Percentiles rank a stretch among this genome's conserved stretches.
Evolutionary conservation across 2,888 invertebrate genomes (phyloP).

Genomic region (Gymnoscelis rufifasciata): DNA sequence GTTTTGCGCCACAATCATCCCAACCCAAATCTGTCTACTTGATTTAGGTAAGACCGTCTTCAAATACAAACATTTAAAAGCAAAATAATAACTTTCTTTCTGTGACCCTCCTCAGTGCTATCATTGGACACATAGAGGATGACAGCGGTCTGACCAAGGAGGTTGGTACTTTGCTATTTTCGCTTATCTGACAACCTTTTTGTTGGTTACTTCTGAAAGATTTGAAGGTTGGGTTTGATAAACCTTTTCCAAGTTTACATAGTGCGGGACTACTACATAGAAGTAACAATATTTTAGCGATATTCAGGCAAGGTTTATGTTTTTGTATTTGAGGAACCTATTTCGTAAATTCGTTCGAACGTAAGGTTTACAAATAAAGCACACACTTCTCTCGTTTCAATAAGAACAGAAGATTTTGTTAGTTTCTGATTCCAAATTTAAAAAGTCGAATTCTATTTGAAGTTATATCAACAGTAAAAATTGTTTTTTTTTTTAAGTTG

Average conservation of each 20-base stretch:
- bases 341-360: no score
- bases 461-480: no score
- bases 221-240: background rate
- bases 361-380: no score
- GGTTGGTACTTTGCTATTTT: slow-evolving; percentile 2
- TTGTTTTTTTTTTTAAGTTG: no score
- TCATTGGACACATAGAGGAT: slow-evolving; percentile 35
- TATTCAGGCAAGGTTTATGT: no score
- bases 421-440: no score
- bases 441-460: no score
- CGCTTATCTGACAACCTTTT: slow-evolving; percentile 6
- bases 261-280: background rate
- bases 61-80: slow-evolving; percentile 33
- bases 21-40: slow-evolving; percentile 30
- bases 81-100: slow-evolving; percentile 33
- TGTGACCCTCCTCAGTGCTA: slow-evolving; percentile 47
- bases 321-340: no score
- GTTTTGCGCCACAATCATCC: slow-evolving; percentile 23
- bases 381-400: no score
- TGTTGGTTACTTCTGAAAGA: background rate
- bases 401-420: no score
- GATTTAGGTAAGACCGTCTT: slow-evolving; percentile 34
- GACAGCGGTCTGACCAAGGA: slow-evolving; percentile 41
- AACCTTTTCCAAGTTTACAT: background rate
- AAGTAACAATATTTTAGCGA: no score